Conservation (phyloP, 1,140 invertebrate genomes). For the Drosophila bocki region DNA sequence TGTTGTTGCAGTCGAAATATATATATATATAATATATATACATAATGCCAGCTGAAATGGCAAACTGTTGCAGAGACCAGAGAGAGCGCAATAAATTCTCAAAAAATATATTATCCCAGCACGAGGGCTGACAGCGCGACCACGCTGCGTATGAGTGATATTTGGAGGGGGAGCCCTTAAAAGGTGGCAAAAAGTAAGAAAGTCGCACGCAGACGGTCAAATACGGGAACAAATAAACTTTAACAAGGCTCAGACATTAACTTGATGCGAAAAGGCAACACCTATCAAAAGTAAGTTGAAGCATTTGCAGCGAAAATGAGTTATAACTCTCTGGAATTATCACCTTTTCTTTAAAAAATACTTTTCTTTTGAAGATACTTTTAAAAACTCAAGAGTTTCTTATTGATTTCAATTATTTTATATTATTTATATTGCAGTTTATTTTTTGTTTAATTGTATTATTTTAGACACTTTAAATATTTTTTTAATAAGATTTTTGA, state of each 20-base stretch:
- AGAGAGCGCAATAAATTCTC: slow-evolving; percentile 54
- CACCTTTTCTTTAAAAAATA: too few relatives aligned
- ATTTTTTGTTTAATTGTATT: neutral
- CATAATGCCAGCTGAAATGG: neutral
- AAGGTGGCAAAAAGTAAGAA: slow-evolving; percentile 13
- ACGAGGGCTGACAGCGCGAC: slow-evolving; percentile 47
- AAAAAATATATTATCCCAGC: slow-evolving; percentile 47
- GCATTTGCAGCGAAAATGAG: neutral
- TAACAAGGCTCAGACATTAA: slow-evolving; percentile 16
- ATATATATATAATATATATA: slow-evolving; percentile 5
- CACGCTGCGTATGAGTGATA: slow-evolving; percentile 48
- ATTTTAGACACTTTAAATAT: too few relatives aligned
- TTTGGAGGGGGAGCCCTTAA: neutral
- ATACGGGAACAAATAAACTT: slow-evolving; percentile 26
- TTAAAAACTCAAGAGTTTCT: neutral
- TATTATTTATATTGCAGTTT: neutral
- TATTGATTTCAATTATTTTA: too few relatives aligned
- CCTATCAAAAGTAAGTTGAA: neutral
- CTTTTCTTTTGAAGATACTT: too few relatives aligned
- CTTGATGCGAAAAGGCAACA: neutral
- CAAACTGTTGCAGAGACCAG: slow-evolving; percentile 33
- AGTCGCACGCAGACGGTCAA: slow-evolving; percentile 35
- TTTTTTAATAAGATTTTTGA: too few relatives aligned
- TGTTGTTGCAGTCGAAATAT: slow-evolving; percentile 21
- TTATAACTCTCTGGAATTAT: neutral